Percentiles rank a stretch among this genome's conserved stretches.
Conservation (phyloP, 2,113 vertebrate genomes). For the Cairina moschata region DNA sequence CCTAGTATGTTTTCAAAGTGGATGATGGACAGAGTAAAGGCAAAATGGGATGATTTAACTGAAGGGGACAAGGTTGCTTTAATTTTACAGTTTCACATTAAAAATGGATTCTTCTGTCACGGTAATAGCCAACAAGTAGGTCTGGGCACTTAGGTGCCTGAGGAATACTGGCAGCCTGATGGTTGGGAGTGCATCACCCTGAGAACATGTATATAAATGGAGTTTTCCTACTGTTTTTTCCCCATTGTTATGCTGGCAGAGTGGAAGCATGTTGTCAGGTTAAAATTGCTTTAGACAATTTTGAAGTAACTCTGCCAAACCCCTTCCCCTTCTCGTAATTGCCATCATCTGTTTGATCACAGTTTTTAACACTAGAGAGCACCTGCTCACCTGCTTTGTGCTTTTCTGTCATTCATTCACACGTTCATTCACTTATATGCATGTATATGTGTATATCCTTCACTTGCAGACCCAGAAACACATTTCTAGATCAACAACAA, state of each 20-base stretch:
- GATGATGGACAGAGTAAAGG: neutral
- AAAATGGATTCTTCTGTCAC: neutral
- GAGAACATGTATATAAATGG: neutral
- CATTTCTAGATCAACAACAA: neutral
- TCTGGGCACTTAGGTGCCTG: neutral
- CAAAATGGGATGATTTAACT: neutral
- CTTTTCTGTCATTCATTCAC: neutral
- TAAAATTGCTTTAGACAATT: neutral
- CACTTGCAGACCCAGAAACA: neutral
- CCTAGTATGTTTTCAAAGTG: neutral
- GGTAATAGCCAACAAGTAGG: neutral
- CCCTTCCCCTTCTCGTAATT: neutral
- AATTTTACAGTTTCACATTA: neutral
- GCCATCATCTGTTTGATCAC: slow-evolving; percentile 16
- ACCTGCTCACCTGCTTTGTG: slow-evolving; percentile 66
- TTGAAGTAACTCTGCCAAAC: neutral
- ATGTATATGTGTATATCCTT: neutral
- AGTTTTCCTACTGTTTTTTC: neutral
- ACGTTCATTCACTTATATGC: neutral
- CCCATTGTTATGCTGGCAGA: neutral
- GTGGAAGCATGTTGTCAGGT: neutral
- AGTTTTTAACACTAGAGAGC: slow-evolving; percentile 56
- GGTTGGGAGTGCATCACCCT: neutral
- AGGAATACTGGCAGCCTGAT: neutral
- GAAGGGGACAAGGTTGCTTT: neutral